These are phyloP conservation scores for Hydroisotoma schaefferi DNA, from an alignment of 2,888 invertebrate genomes.

Conservation along the genomic window DNA sequence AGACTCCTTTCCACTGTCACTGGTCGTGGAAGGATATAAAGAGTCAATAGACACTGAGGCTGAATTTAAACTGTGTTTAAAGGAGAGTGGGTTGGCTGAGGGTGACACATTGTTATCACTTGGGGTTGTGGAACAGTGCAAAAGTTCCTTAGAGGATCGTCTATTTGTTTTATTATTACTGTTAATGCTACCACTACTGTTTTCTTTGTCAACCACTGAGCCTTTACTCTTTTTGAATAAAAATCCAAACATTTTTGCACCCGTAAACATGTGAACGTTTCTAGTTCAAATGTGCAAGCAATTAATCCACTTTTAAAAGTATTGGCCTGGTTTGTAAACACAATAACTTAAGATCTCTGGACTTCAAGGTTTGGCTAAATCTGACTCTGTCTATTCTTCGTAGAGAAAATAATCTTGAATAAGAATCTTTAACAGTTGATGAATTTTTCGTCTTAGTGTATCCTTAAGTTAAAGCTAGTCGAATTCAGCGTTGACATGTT, in stretches of 20 bases:
- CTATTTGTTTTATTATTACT: too few relatives aligned
- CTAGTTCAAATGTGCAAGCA: conserved; percentile 1
- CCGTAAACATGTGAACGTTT: not conserved
- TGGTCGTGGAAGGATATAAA: conserved; percentile 9
- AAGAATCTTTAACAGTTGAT: too few relatives aligned
- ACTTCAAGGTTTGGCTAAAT: too few relatives aligned
- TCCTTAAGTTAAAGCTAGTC: too few relatives aligned
- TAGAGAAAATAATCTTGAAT: too few relatives aligned
- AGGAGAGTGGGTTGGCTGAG: not conserved
- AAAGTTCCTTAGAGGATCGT: conserved; percentile 28
- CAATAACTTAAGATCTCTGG: too few relatives aligned
- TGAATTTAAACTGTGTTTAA: conserved; percentile 3
- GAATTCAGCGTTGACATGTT: too few relatives aligned
- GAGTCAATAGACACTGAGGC: conserved; percentile 15
- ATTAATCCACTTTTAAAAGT: conserved; percentile 5
- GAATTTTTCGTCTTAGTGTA: too few relatives aligned
- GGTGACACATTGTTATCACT: not conserved
- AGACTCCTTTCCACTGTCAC: conserved; percentile 13
- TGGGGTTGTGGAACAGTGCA: not conserved
- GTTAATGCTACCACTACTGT: not conserved
- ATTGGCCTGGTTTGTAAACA: too few relatives aligned
- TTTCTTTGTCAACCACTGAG: not conserved
- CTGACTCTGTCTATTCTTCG: too few relatives aligned
- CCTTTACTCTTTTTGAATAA: conserved; percentile 39
- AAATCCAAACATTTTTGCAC: conserved; percentile 46